A percentile compares a stretch with the other conserved stretches of the same genome.
Evolutionary conservation across 2,888 invertebrate genomes (phyloP).

Genomic region (Heteromyza rotundicornis): DNA sequence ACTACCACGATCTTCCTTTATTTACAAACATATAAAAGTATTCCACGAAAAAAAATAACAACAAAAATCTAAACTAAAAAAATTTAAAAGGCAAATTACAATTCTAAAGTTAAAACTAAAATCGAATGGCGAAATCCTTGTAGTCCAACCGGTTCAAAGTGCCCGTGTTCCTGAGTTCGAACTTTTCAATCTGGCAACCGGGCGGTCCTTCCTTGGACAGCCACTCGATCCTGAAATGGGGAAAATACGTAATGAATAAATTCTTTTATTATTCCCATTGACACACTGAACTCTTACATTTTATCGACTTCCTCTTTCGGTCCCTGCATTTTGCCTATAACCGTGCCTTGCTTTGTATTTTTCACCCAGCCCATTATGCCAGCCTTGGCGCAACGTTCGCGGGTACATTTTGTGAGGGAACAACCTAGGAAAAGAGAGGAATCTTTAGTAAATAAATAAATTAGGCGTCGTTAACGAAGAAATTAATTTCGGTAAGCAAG

Average conservation of each 20-base stretch:
- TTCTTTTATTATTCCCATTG: conserved; percentile 4
- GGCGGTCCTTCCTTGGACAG: conserved; percentile 82
- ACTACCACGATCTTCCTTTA: conserved; percentile 34
- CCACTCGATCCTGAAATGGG: conserved; percentile 78
- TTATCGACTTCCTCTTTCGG: conserved; percentile 77
- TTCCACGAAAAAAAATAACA: conserved; percentile 34
- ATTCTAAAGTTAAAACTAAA: conserved; percentile 64
- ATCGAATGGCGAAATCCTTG: conserved; percentile 81
- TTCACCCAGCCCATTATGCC: conserved; percentile 90
- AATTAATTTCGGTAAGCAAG: too few relatives aligned
- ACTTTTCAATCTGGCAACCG: conserved; percentile 81
- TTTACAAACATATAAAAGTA: conserved; percentile 44
- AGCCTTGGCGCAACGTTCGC: conserved; percentile 76
- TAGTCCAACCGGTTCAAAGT: conserved; percentile 70
- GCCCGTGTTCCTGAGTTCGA: conserved; percentile 82
- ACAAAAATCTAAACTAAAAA: not conserved
- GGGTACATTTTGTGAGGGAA: conserved; percentile 87
- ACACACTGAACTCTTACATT: conserved; percentile 78
- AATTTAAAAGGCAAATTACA: not conserved
- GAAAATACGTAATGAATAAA: too few relatives aligned
- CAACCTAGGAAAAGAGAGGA: conserved; percentile 73
- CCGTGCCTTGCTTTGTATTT: conserved; percentile 86
- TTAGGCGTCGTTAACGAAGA: too few relatives aligned
- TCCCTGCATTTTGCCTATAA: conserved; percentile 89
- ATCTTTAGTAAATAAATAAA: too few relatives aligned